Evolutionary conservation across 2,888 invertebrate species (phyloP).

Genomic region (Eretmocerus hayati): DNA sequence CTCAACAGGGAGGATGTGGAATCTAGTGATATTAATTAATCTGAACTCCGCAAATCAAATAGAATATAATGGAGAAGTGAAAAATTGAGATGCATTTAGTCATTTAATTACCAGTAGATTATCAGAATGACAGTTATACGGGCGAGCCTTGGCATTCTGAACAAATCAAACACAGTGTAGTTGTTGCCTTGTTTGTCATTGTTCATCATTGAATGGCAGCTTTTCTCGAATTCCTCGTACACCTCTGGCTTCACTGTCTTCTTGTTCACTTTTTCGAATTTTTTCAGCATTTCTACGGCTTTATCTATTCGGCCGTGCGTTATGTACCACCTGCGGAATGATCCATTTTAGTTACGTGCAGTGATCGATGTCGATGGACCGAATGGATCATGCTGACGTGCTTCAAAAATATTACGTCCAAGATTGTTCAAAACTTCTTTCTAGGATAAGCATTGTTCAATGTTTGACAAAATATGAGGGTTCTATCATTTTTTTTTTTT

Average conservation of each 20-base stretch:
- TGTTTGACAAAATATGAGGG: no score
- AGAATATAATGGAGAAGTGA: no score
- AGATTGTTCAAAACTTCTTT: no score
- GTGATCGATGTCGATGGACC: no score
- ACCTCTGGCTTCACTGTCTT: slow-evolving; percentile 66
- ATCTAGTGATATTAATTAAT: no score
- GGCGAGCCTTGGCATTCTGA: slow-evolving; percentile 68
- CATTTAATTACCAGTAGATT: slow-evolving; percentile 61
- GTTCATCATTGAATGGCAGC: slow-evolving; percentile 53
- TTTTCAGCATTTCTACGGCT: slow-evolving; percentile 70
- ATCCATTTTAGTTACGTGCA: no score
- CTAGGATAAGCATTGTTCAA: no score
- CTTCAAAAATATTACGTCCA: no score
- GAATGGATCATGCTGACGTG: no score
- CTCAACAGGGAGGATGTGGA: no score
- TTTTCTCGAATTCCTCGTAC: slow-evolving; percentile 67
- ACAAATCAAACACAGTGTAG: slow-evolving; percentile 75
- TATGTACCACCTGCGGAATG: slow-evolving; percentile 79
- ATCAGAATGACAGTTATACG: slow-evolving; percentile 71
- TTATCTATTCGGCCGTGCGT: slow-evolving; percentile 76
- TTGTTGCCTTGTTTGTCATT: slow-evolving; percentile 63
- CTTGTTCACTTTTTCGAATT: slow-evolving; percentile 72
- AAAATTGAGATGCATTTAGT: not conserved
- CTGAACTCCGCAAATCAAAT: no score
- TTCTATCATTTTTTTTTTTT: no score